phyloP scores from a whole-genome alignment of 2,888 invertebrate genomes.

The Ligdia adustata region DNA sequence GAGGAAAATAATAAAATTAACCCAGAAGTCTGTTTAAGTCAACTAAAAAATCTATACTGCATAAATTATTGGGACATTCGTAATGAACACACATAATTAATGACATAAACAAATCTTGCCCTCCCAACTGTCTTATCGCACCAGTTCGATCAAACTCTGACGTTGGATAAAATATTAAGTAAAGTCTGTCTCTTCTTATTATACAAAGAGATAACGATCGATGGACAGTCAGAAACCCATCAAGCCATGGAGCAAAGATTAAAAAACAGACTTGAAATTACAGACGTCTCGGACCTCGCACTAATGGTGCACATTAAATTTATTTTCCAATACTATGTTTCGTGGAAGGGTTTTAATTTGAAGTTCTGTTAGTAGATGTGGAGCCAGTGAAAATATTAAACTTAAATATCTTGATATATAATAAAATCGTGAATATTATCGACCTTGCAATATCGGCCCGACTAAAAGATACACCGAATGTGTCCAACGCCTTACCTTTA shows the following conservation, averaged over 20 bases:
- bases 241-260: constrained; percentile 68
- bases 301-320: constrained; percentile 81
- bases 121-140: constrained; percentile 65
- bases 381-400: constrained; percentile 54
- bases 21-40: too few relatives aligned
- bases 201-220: constrained; percentile 77
- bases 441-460: constrained; percentile 38
- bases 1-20: background rate
- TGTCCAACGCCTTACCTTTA: constrained; percentile 8
- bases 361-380: constrained; percentile 52
- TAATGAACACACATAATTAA: constrained; percentile 67
- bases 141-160: constrained; percentile 76
- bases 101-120: constrained; percentile 76
- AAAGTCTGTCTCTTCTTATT: constrained; percentile 82
- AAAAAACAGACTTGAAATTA: constrained; percentile 77
- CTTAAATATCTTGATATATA: constrained; percentile 44
- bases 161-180: constrained; percentile 82
- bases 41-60: background rate
- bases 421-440: constrained; percentile 31
- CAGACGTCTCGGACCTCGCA: constrained; percentile 69
- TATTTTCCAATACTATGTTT: constrained; percentile 75
- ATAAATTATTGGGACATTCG: constrained; percentile 38
- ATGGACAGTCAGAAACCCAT: constrained; percentile 80
- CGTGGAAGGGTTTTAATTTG: too few relatives aligned
- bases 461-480: constrained; percentile 18